Evolutionary conservation across 2,797 vertebrate genomes (phyloP).

Genomic region (Hoplostethus atlanticus): DNA sequence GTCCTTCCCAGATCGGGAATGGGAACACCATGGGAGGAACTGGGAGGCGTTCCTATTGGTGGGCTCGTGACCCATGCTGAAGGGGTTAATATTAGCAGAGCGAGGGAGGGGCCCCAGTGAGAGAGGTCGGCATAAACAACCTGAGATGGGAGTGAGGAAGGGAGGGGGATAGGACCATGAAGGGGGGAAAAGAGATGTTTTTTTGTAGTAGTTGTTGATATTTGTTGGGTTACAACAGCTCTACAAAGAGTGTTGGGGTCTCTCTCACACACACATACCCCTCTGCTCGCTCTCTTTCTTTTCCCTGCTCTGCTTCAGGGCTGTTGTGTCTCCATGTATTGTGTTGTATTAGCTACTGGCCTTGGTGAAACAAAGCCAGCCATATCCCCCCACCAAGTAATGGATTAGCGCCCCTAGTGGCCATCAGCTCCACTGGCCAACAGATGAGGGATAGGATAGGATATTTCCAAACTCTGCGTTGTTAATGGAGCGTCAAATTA

Average conservation of each 20-base stretch:
- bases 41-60: conserved; percentile 30
- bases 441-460: no score
- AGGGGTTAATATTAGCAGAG: conserved; percentile 33
- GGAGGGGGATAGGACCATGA: not conserved
- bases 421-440: no score
- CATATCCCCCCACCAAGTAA: not conserved
- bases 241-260: not conserved
- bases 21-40: conserved; percentile 31
- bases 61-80: conserved; percentile 27
- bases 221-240: not conserved
- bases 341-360: not conserved
- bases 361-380: not conserved
- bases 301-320: not conserved
- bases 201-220: not conserved
- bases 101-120: conserved; percentile 5
- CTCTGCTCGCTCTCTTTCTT: no score
- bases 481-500: no score
- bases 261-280: no score
- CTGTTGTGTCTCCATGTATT: not conserved
- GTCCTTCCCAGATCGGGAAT: conserved; percentile 43
- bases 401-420: no score
- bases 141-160: not conserved
- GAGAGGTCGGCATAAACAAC: conserved; percentile 14
- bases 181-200: not conserved
- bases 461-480: no score